phyloP scores from a whole-genome alignment of 2,113 vertebrate species.

The Nipponia nippon region DNA sequence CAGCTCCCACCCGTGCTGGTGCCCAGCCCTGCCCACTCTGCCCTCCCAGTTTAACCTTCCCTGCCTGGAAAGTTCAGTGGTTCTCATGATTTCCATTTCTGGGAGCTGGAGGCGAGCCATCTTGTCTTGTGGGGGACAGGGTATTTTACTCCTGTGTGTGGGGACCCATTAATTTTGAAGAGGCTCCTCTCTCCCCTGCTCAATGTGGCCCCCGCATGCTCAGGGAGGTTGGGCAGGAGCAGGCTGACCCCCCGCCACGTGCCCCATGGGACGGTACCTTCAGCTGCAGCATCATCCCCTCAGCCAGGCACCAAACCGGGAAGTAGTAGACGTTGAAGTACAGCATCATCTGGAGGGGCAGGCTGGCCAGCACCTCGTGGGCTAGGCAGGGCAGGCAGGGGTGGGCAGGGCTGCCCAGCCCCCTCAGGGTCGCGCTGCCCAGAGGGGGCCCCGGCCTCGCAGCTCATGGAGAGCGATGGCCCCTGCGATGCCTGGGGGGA shows the following conservation, averaged over 20 bases:
- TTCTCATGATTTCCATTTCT: not conserved
- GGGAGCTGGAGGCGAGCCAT: rapidly evolving
- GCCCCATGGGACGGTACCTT: slow-evolving; percentile 66
- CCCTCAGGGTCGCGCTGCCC: rapidly evolving
- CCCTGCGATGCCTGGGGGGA: rapidly evolving
- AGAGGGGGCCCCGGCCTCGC: not conserved
- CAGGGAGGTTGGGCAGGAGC: not conserved
- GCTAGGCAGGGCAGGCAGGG: not conserved
- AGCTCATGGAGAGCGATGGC: rapidly evolving
- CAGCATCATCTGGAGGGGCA: slow-evolving; percentile 86
- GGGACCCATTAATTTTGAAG: not conserved
- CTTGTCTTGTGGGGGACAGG: not conserved
- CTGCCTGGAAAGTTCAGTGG: not conserved
- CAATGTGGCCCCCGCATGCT: not conserved
- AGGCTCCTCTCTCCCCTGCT: not conserved
- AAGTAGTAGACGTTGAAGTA: slow-evolving; percentile 85
- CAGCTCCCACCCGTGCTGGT: not conserved
- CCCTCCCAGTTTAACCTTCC: not conserved
- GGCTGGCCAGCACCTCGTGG: slow-evolving; percentile 72
- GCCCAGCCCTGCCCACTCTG: not conserved
- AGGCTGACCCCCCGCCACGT: rapidly evolving
- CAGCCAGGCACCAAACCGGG: slow-evolving; percentile 81
- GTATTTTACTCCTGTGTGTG: not conserved
- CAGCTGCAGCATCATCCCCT: slow-evolving; percentile 79
- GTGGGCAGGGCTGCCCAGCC: not conserved